Percentiles rank a stretch among this genome's conserved stretches.
These are phyloP conservation scores for Eupithecia dodoneata DNA, from an alignment of 2,888 invertebrate genomes.

Conservation along the genomic window DNA sequence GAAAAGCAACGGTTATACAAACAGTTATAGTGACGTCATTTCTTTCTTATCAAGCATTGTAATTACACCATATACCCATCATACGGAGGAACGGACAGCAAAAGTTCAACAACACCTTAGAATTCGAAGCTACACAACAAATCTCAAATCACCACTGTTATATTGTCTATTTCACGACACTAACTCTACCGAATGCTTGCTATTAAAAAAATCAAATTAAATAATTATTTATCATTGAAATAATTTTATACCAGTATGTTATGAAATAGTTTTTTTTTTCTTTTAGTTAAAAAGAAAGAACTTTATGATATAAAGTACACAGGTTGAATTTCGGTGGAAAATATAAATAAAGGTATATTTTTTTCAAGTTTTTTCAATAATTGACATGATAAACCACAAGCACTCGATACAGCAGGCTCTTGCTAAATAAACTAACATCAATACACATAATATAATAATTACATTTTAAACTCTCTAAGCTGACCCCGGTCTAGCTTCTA, in stretches of 20 bases:
- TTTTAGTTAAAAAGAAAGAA: no score
- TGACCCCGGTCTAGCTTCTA: background rate
- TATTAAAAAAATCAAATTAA: constrained; percentile 7
- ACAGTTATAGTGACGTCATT: background rate
- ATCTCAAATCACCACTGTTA: constrained; percentile 72
- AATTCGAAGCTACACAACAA: constrained; percentile 75
- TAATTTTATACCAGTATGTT: background rate
- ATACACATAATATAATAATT: constrained; percentile 48
- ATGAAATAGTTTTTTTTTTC: background rate
- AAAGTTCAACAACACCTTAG: constrained; percentile 66
- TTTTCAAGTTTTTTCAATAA: constrained; percentile 2
- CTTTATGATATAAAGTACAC: background rate
- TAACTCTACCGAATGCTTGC: constrained; percentile 52
- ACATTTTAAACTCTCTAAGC: background rate
- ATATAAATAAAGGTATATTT: background rate
- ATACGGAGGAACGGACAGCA: constrained; percentile 57
- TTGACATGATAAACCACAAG: constrained; percentile 33
- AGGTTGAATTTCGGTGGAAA: background rate
- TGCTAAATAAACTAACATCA: constrained; percentile 58
- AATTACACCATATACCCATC: constrained; percentile 57
- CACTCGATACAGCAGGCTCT: constrained; percentile 52
- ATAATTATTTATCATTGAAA: background rate
- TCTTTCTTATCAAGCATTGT: constrained; percentile 17
- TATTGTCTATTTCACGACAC: constrained; percentile 43
- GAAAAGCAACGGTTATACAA: background rate